A percentile compares a stretch with the other conserved stretches of the same genome.
Evolutionary conservation across 2,797 vertebrate genomes (phyloP).

Genomic region (Eulemur coronatus): DNA sequence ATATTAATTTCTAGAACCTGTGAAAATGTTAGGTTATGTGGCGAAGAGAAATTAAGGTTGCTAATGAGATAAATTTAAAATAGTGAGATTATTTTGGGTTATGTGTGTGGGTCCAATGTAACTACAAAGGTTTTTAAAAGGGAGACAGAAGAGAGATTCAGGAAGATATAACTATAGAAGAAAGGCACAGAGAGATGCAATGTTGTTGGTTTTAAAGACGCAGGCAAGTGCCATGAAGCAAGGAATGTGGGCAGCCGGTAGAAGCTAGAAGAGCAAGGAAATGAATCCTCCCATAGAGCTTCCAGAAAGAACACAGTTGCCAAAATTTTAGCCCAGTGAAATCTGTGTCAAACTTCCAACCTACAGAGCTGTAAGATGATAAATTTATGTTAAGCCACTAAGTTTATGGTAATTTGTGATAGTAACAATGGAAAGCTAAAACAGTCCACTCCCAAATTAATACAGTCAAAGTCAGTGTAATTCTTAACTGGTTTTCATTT

Average conservation of each 20-base stretch:
- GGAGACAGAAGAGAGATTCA: background rate
- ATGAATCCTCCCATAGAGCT: background rate
- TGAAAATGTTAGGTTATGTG: background rate
- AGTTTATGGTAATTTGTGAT: background rate
- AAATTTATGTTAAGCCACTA: background rate
- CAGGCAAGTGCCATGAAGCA: background rate
- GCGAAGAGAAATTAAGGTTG: background rate
- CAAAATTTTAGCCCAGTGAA: background rate
- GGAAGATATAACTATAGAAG: background rate
- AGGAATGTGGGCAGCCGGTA: background rate
- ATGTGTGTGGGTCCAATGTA: background rate
- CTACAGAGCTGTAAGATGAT: background rate
- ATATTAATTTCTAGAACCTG: background rate
- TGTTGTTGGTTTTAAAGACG: background rate
- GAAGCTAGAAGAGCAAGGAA: background rate
- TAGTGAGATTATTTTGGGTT: background rate
- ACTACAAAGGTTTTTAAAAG: background rate
- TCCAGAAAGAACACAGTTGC: background rate
- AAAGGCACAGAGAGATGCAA: background rate
- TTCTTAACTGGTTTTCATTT: background rate
- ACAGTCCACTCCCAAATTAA: background rate
- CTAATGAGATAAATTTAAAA: background rate
- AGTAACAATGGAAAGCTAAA: background rate
- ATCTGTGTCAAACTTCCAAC: background rate
- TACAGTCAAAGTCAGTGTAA: background rate